These are phyloP conservation scores for Sinotaia quadrata DNA, from an alignment of 2,888 invertebrate species.

Conservation along the genomic window DNA sequence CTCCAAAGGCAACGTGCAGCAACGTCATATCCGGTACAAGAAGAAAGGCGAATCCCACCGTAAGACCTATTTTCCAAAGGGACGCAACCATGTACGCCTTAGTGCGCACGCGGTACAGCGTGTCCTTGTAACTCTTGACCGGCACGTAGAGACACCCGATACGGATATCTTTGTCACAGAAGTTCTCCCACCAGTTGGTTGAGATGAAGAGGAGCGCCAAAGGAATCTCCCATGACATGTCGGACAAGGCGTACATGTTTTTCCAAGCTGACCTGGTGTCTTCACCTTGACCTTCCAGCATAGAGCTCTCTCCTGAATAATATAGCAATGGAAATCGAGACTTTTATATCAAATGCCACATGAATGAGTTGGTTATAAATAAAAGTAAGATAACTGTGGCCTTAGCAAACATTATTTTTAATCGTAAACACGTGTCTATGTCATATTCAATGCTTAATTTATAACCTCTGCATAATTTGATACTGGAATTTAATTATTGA, in stretches of 20 bases:
- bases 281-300: neutral
- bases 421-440: no score
- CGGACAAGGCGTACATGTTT: constrained; percentile 40
- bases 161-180: constrained; percentile 72
- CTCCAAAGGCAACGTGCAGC: constrained; percentile 40
- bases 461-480: no score
- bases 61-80: constrained; percentile 59
- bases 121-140: constrained; percentile 50
- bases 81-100: constrained; percentile 56
- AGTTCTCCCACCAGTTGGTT: constrained; percentile 90
- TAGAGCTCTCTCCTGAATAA: neutral
- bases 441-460: no score
- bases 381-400: no score
- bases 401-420: no score
- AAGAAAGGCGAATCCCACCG: constrained; percentile 54
- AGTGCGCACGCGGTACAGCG: constrained; percentile 53
- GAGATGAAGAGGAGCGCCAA: constrained; percentile 81
- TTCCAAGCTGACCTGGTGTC: constrained; percentile 30
- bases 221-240: constrained; percentile 77
- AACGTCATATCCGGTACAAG: constrained; percentile 47
- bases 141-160: constrained; percentile 43
- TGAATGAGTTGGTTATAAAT: no score
- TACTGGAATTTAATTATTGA: no score
- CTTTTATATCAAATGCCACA: no score
- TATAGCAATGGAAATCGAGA: no score